Base-by-base conservation (phyloP, 1,140 invertebrate species). In the Alviniconcha marisindica region DNA sequence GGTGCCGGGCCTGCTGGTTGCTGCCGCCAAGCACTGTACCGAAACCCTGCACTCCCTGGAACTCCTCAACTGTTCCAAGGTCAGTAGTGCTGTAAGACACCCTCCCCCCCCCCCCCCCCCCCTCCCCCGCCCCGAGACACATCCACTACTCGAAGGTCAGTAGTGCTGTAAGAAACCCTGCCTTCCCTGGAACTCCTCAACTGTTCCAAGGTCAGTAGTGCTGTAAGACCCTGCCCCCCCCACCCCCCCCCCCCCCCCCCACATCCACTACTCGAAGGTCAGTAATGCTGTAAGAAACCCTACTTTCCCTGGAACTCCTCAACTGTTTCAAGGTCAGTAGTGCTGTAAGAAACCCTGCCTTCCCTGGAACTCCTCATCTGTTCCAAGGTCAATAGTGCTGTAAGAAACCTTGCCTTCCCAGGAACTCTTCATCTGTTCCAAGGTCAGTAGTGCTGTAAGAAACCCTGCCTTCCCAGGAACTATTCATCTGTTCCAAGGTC, bases 381-480 rank as follows among this genome's bases (percentile, higher is more conserved):
- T 5, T 97, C 96, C 0, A 96, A 95, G 88, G 73, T 76, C 2
- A n/a, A 31, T 69, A 48, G 7, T 63, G 60, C n/a, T n/a, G n/a
- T n/a, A n/a, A n/a, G 94, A 95, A 81, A 95, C 95, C 4, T 93
- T 97, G 74, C 90, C 91, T 15, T 94, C 94, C 15, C 93, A 97
- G 2, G 94, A 95, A 51, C 88, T 98, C 1, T 95, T 97, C 38
- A 97, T 97, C 92, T 94, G 95, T 5, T 97, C 96, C 0, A 96
- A 95, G 88, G 73, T 76, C 2, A n/a, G 63, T 69, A 48, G 7
- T 63, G 60, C n/a, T n/a, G n/a, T n/a, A 18, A 48, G 44, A 10
- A 5, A 48, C 44, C 18, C 44, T 48, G 44, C 44, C 18, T 5
- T 48, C 44, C 18, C 44, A 10, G 44, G 44, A 48, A 48, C 44